Base-by-base conservation (phyloP, 1,140 invertebrate species). In the Lepidostoma basale region DNA sequence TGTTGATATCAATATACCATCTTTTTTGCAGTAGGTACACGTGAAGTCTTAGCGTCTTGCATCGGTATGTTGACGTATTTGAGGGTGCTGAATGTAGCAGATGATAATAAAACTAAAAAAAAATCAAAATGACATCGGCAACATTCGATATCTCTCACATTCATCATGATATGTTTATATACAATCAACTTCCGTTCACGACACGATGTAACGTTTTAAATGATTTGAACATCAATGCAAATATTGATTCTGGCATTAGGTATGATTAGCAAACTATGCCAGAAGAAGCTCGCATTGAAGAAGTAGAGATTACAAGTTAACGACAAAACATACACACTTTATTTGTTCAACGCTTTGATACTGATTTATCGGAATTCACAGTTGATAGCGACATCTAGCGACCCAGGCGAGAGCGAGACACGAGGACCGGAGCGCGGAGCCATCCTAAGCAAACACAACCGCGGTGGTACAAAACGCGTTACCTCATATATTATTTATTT, bases 211-310 rank as follows among this genome's bases (percentile, higher is more conserved):
- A 4, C 10, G 56, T 25, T 64, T 44, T 66, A 67, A 71, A 71
- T 67, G 40, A 70, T 56, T 33, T 71, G 64, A 67, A 71, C 58
- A 71, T 63, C 64, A 67, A 33, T 18, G 62, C 60, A 71, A 71
- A 71, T 71, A 71, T 71, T 71, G 59, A 63, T 42, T 14, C 39
- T 30, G 52, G 66, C 47, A 71, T 71, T 71, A 67, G 28, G 39
- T 63, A 33, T 25, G 69, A 70, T 70, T 70, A 70, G 63, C 49
- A 40, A 56, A 52, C 60, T 36, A 52, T 26, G n/a, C 14, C 56
- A 60, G 60, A 63, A 71, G 64, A 67, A 67, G 59, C 40, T 26
- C 22, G 25, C 54, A 49, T 67, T 70, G 42, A 65, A 70, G 45
- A 25, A 25, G 36, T 28, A 52, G 25, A 62, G 60, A 69, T 69